Evolutionary conservation across 2,797 vertebrate species (phyloP).

Genomic region (Rhinatrema bivittatum): DNA sequence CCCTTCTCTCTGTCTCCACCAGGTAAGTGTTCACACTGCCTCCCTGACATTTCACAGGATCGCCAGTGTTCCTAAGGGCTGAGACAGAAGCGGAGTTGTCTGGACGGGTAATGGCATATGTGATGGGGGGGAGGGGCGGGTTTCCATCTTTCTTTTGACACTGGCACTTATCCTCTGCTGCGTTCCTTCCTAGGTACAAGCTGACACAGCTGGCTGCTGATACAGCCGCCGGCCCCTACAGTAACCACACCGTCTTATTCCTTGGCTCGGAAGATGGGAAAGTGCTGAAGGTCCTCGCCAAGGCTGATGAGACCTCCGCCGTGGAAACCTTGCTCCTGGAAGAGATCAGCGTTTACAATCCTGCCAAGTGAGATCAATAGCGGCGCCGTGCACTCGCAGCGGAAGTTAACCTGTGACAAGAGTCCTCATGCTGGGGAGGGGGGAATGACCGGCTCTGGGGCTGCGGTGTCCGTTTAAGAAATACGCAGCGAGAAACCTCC

Average conservation of each 20-base stretch:
- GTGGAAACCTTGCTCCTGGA: conserved; percentile 70
- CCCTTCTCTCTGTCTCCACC: not conserved
- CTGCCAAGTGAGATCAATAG: conserved; percentile 59
- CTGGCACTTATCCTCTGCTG: too few relatives aligned
- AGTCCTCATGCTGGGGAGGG: too few relatives aligned
- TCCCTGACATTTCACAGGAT: too few relatives aligned
- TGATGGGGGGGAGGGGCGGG: not conserved
- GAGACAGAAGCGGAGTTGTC: not conserved
- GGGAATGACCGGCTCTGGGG: too few relatives aligned
- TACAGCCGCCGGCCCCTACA: conserved; percentile 62
- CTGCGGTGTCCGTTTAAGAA: too few relatives aligned
- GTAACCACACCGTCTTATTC: conserved; percentile 80
- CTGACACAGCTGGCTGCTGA: conserved; percentile 85
- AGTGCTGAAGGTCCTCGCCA: conserved; percentile 74
- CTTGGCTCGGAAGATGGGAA: conserved; percentile 80
- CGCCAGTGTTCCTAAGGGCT: not conserved
- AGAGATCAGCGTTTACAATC: conserved; percentile 78
- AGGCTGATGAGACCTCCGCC: conserved; percentile 53
- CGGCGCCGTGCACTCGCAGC: too few relatives aligned
- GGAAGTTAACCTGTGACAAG: too few relatives aligned
- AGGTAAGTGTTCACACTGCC: too few relatives aligned
- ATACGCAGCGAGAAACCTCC: too few relatives aligned
- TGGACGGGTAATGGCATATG: not conserved
- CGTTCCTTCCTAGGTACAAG: conserved; percentile 52
- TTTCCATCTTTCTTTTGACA: too few relatives aligned